Base-by-base conservation (phyloP, 1,140 invertebrate genomes). In the Rhyzopertha dominica region DNA sequence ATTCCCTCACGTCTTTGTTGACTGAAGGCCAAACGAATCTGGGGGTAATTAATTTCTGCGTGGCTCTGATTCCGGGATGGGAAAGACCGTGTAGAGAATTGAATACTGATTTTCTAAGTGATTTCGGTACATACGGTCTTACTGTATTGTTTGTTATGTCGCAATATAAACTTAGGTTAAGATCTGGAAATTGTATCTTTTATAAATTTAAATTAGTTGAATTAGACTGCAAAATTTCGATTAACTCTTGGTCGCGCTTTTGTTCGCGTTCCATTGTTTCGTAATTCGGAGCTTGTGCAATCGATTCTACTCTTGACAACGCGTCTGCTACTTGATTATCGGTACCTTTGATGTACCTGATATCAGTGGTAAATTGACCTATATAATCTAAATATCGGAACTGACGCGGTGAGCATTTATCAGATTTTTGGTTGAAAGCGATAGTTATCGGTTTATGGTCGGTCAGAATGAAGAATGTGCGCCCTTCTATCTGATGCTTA, bases 301-400 rank as follows among this genome's bases (percentile, higher is more conserved):
- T 18, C 7, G 10, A 56, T 30, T 51, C 51, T 1, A 62, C 25
- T 5, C 61, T 18, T 3, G 58, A 65, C 1, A 65, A 34, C 2
- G 56, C 32, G 30, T 65, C 58, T 0, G 63, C 62, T 0, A 59
- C 49, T 0, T 47, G 14, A 31, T 67, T 66, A 5, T 58, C 40
- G 5, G 25, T 29, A 1, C 66, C 66, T 12, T 31, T 26, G 2
- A 71, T 47, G 32, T 69, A 58, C 23, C 22, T 43, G 3, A 68
- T 61, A 26, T 67, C 57, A 0, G 61, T 67, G 2, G 59, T 44
- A 28, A 59, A 66, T 37, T 65, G 54, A 0, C 36, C 29, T 9
- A 66, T 61, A 34, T 47, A 65, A 8, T 54, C 35, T 4, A 68
- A 41, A 8, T 63, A 39, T 12, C 54, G 28, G 8, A 50, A 42